Percentiles rank a stretch among this genome's conserved stretches.
Evolutionary conservation across 2,888 invertebrate genomes (phyloP).

Genomic region (Arge pagana): DNA sequence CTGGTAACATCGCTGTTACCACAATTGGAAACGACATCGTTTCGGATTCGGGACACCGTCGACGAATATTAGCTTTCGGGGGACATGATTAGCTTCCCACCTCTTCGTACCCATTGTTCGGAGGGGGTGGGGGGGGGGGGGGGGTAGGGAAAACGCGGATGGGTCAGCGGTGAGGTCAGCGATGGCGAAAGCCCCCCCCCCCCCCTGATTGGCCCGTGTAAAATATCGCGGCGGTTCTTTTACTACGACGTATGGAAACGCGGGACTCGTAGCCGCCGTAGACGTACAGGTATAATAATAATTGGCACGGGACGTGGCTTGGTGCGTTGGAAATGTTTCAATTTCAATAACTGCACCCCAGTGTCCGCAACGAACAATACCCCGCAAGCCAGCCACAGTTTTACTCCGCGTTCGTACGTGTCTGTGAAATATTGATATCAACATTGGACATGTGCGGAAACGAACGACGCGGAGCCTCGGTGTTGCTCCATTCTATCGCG

Average conservation of each 20-base stretch:
- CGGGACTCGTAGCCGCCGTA: conserved; percentile 6
- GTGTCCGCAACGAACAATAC: conserved; percentile 41
- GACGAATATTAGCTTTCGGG: too few species aligned
- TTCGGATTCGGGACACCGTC: too few species aligned
- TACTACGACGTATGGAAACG: conserved; percentile 3
- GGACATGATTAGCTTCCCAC: too few species aligned
- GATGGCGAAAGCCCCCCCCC: too few species aligned
- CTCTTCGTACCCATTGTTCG: conserved; percentile 2
- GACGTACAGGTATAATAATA: too few species aligned
- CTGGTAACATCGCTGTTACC: conserved; percentile 21
- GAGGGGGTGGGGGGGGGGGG: conserved; percentile 17
- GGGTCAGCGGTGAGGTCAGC: not conserved
- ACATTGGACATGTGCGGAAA: conserved; percentile 42
- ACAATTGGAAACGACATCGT: conserved; percentile 25
- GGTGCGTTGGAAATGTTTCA: conserved; percentile 55
- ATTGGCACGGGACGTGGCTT: too few species aligned
- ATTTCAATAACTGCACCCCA: conserved; percentile 60
- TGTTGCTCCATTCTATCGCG: conserved; percentile 3
- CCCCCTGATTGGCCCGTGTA: conserved; percentile 46
- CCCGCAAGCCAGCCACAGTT: too few species aligned
- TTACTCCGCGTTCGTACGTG: conserved; percentile 15
- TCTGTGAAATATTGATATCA: conserved; percentile 57
- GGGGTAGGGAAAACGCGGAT: conserved; percentile 4
- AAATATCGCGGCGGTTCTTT: conserved; percentile 31
- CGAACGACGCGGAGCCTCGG: conserved; percentile 13